Conservation (phyloP, 2,797 vertebrate genomes). For the Erithacus rubecula region DNA sequence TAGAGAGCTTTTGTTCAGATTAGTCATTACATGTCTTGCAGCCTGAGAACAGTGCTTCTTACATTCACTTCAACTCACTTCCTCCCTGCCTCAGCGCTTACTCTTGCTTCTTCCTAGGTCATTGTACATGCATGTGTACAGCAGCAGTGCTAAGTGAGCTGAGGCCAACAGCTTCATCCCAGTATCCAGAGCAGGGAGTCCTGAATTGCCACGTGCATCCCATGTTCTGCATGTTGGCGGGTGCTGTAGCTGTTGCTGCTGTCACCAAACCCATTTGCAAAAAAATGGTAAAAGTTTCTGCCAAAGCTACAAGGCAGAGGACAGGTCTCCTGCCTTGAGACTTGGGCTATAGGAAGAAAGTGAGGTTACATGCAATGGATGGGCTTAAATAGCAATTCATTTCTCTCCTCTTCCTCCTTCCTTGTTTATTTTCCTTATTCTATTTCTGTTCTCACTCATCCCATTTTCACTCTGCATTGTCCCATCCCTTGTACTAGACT, state of each 20-base stretch:
- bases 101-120: conserved; percentile 2
- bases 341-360: background rate
- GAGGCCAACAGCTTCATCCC: background rate
- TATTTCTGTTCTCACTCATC: background rate
- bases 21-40: conserved; percentile 30
- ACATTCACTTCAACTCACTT: conserved; percentile 31
- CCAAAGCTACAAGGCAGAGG: background rate
- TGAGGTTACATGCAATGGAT: background rate
- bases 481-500: background rate
- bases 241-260: background rate
- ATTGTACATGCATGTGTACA: background rate
- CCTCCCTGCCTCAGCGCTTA: conserved; percentile 4
- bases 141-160: background rate
- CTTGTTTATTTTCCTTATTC: background rate
- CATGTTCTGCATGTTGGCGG: rapidly evolving
- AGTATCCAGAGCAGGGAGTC: background rate
- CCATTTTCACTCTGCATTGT: background rate
- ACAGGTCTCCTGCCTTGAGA: background rate
- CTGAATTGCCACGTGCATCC: rapidly evolving
- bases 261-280: background rate
- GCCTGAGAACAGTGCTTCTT: conserved; percentile 42
- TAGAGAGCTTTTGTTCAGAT: conserved; percentile 52
- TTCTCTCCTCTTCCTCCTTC: background rate
- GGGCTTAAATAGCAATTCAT: background rate
- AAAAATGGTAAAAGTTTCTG: background rate